These are phyloP conservation scores for Cheilosia pagana DNA, from an alignment of 2,888 invertebrate genomes.

Conservation along the genomic window DNA sequence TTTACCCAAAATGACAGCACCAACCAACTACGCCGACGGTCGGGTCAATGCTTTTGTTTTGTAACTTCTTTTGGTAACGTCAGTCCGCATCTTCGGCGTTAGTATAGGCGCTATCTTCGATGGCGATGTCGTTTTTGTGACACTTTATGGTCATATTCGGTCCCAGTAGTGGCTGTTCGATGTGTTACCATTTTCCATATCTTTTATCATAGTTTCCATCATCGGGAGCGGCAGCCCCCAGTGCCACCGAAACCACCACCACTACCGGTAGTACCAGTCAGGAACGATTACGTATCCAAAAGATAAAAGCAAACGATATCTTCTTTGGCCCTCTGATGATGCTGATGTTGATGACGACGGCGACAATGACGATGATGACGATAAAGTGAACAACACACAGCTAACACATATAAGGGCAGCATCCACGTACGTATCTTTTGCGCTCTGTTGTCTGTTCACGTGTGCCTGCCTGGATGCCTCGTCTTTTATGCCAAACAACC, in stretches of 20 bases:
- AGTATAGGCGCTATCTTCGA: slow-evolving; percentile 4
- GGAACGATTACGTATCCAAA: slow-evolving; percentile 55
- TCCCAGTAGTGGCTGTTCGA: slow-evolving; percentile 6
- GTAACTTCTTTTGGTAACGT: slow-evolving; percentile 20
- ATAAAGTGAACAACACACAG: slow-evolving; percentile 43
- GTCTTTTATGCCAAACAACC: slow-evolving; percentile 38
- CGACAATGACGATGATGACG: slow-evolving; percentile 43
- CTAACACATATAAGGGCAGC: slow-evolving; percentile 29
- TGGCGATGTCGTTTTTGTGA: slow-evolving; percentile 13
- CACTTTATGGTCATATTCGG: slow-evolving; percentile 50
- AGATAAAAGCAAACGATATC: slow-evolving; percentile 63
- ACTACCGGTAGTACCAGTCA: slow-evolving; percentile 36
- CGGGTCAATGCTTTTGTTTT: slow-evolving; percentile 29
- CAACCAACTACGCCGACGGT: background rate
- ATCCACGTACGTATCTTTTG: slow-evolving; percentile 50
- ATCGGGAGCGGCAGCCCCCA: slow-evolving; percentile 11
- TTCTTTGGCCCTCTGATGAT: slow-evolving; percentile 44
- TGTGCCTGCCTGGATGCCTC: slow-evolving; percentile 24
- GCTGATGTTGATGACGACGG: slow-evolving; percentile 37
- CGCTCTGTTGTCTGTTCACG: slow-evolving; percentile 16
- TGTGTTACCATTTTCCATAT: slow-evolving; percentile 35
- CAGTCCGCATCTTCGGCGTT: background rate
- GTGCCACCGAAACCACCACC: slow-evolving; percentile 16
- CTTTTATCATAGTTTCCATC: slow-evolving; percentile 16
- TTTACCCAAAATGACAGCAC: slow-evolving; percentile 20